These are phyloP conservation scores for Aporophyla lueneburgensis DNA, from an alignment of 2,888 invertebrate genomes.

Conservation along the genomic window DNA sequence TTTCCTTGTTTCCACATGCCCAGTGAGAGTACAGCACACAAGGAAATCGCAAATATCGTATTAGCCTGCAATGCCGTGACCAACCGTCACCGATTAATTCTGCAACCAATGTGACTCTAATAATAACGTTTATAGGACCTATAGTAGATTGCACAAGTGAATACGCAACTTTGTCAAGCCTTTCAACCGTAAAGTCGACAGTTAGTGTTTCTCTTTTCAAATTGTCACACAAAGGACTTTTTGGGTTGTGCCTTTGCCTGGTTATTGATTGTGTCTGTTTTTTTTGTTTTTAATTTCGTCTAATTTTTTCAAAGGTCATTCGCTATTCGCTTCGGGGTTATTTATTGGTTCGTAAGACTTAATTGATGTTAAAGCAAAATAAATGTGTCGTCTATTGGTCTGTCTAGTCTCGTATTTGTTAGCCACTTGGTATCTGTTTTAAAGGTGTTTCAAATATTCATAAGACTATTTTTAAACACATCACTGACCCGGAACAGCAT, in stretches of 20 bases:
- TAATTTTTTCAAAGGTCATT: constrained; percentile 1
- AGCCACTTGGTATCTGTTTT: background rate
- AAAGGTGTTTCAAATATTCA: constrained; percentile 26
- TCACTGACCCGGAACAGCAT: constrained; percentile 43
- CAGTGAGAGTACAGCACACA: constrained; percentile 63
- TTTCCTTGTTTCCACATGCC: constrained; percentile 62
- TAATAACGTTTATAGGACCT: constrained; percentile 48
- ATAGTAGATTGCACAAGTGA: constrained; percentile 60
- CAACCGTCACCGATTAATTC: constrained; percentile 57
- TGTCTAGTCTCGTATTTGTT: no score
- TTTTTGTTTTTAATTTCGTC: background rate
- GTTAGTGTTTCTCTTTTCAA: constrained; percentile 63
- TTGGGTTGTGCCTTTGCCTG: constrained; percentile 25
- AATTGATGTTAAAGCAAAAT: background rate
- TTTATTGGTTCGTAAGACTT: background rate
- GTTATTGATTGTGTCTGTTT: constrained; percentile 9
- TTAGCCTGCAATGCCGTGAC: constrained; percentile 66
- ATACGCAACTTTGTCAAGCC: constrained; percentile 54
- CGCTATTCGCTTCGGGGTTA: background rate
- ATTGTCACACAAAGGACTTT: constrained; percentile 48
- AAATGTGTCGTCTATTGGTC: background rate
- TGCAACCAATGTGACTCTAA: constrained; percentile 61
- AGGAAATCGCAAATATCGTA: constrained; percentile 68
- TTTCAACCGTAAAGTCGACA: constrained; percentile 63
- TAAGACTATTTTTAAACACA: constrained; percentile 19